These are phyloP conservation scores for Orius laevigatus DNA, from an alignment of 1,140 invertebrate genomes.

Conservation along the genomic window DNA sequence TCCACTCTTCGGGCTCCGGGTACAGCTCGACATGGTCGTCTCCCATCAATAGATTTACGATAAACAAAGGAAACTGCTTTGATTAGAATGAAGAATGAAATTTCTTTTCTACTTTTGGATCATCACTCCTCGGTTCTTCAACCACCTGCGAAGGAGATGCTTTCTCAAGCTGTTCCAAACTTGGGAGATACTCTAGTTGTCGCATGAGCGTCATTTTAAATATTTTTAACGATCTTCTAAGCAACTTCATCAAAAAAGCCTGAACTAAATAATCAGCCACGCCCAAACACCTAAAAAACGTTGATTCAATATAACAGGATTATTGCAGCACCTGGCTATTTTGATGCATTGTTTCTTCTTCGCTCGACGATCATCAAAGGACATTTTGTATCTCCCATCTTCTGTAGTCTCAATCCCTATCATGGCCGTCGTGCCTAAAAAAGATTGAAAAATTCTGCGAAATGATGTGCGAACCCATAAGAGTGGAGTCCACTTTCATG, in stretches of 20 bases:
- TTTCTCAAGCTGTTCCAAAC: slow-evolving; percentile 23
- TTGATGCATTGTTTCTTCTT: slow-evolving; percentile 58
- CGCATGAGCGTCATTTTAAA: slow-evolving; percentile 38
- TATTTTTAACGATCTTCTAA: slow-evolving; percentile 44
- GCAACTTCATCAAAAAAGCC: slow-evolving; percentile 45
- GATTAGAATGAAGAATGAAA: slow-evolving; percentile 4
- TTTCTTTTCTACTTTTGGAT: slow-evolving; percentile 19
- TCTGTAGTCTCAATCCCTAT: slow-evolving; percentile 23
- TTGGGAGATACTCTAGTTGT: slow-evolving; percentile 40
- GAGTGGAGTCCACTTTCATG: slow-evolving; percentile 21
- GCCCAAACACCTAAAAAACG: slow-evolving; percentile 19
- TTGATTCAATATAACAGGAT: not conserved
- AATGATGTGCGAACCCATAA: slow-evolving; percentile 22
- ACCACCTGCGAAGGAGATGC: slow-evolving; percentile 18
- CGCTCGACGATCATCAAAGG: slow-evolving; percentile 64
- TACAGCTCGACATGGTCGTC: slow-evolving; percentile 40
- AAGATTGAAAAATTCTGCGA: slow-evolving; percentile 3
- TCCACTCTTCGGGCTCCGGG: slow-evolving; percentile 36
- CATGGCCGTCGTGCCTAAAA: slow-evolving; percentile 20
- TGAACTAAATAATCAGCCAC: slow-evolving; percentile 55
- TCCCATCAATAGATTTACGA: slow-evolving; percentile 25
- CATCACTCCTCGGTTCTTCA: slow-evolving; percentile 18
- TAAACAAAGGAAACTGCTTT: slow-evolving; percentile 19
- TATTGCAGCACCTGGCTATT: slow-evolving; percentile 38
- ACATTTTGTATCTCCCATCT: slow-evolving; percentile 41